Conservation (phyloP, 2,797 vertebrate genomes). For the Intellagama lesueurii region DNA sequence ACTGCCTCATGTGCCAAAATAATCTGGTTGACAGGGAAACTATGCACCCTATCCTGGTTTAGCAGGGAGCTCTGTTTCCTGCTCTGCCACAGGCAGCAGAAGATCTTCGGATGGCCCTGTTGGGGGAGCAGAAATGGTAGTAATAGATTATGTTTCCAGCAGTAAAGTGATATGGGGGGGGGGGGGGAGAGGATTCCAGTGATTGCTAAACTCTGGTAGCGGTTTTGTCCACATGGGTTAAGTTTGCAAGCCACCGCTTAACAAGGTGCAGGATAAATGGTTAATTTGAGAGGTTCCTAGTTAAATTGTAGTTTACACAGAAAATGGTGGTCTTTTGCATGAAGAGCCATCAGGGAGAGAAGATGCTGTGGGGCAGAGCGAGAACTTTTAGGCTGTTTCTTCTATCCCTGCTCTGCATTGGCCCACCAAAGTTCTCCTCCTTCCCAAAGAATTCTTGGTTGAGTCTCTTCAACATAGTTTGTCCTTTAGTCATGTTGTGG, state of each 20-base stretch:
- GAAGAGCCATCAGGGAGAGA: neutral
- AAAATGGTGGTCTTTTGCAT: neutral
- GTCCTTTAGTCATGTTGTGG: neutral
- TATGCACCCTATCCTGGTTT: no score
- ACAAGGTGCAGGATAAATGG: neutral
- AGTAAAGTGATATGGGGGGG: no score
- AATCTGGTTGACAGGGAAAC: neutral
- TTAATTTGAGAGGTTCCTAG: neutral
- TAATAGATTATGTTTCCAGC: no score
- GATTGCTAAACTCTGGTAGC: conserved; percentile 37
- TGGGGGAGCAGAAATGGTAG: no score
- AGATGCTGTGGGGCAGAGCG: neutral
- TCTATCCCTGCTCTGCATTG: no score
- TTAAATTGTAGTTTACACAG: neutral
- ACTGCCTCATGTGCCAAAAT: neutral
- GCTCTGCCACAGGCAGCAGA: no score
- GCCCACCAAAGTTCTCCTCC: no score
- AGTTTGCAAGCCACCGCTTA: conserved; percentile 33
- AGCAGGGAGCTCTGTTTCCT: no score
- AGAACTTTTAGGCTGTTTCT: neutral
- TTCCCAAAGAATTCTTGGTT: no score
- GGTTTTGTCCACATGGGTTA: neutral
- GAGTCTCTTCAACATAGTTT: neutral
- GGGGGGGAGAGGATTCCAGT: conserved; percentile 10
- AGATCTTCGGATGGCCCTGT: no score